A percentile compares a stretch with the other conserved stretches of the same genome.
These are phyloP conservation scores for Drosophila prostipennis DNA, from an alignment of 2,888 invertebrate species.

Conservation along the genomic window DNA sequence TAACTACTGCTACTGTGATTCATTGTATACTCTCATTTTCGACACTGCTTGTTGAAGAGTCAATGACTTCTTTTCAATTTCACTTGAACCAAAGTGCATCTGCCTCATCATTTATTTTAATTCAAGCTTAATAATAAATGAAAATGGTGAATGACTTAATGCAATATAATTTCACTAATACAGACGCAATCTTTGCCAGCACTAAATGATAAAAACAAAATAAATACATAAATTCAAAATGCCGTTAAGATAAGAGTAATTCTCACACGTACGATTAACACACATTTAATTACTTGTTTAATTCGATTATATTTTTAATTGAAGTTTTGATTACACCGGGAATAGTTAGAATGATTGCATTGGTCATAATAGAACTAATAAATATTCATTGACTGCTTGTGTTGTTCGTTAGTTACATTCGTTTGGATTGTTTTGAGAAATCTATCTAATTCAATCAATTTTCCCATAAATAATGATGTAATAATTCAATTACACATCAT, in stretches of 20 bases:
- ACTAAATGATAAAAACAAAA: not conserved
- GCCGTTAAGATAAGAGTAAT: conserved; percentile 10
- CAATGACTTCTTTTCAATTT: conserved; percentile 23
- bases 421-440: not conserved
- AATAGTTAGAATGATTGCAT: conserved; percentile 13
- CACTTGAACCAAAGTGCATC: not conserved
- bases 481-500: not conserved
- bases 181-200: too few species aligned
- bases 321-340: conserved; percentile 13
- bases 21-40: not conserved
- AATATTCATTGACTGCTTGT: conserved; percentile 18
- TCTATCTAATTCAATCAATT: conserved; percentile 3
- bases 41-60: not conserved
- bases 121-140: conserved; percentile 6
- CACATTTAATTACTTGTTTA: conserved; percentile 23
- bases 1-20: conserved; percentile 13
- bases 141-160: not conserved
- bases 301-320: conserved; percentile 34
- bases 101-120: conserved; percentile 20
- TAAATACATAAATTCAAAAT: conserved; percentile 1
- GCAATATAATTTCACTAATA: not conserved
- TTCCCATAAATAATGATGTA: conserved; percentile 12
- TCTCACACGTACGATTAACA: conserved; percentile 11
- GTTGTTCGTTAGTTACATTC: not conserved
- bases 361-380: conserved; percentile 9